phyloP scores from a whole-genome alignment of 2,888 invertebrate species.

The Tipula confusa region DNA sequence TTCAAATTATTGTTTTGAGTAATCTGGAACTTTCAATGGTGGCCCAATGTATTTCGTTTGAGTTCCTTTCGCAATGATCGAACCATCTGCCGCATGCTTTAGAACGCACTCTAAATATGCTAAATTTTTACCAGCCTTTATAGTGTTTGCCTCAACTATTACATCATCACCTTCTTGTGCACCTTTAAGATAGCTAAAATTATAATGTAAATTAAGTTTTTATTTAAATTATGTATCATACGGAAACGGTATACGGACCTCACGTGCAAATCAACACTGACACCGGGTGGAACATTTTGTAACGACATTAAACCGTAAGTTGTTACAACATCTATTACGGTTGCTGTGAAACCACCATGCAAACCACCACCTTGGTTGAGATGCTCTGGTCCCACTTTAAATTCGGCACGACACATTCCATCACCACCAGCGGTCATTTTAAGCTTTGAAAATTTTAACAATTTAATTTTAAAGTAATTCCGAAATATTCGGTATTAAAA shows the following conservation, averaged over 20 bases:
- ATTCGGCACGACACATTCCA: constrained; percentile 70
- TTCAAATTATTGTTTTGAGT: neutral
- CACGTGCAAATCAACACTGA: constrained; percentile 78
- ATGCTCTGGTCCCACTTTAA: constrained; percentile 69
- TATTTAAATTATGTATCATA: constrained; percentile 30
- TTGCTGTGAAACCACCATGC: constrained; percentile 83
- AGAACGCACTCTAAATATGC: constrained; percentile 80
- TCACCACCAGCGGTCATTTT: constrained; percentile 56
- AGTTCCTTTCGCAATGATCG: constrained; percentile 71
- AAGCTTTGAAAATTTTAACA: constrained; percentile 36
- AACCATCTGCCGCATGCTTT: constrained; percentile 66
- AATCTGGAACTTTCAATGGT: neutral
- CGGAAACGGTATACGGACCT: constrained; percentile 57
- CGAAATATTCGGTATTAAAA: neutral
- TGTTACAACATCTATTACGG: constrained; percentile 67
- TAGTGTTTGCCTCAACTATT: constrained; percentile 70
- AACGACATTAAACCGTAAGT: constrained; percentile 72
- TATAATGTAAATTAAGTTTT: neutral
- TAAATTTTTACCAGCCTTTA: constrained; percentile 70
- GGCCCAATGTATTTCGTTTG: constrained; percentile 71
- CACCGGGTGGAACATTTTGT: constrained; percentile 62
- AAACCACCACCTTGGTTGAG: constrained; percentile 70
- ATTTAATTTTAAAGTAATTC: neutral
- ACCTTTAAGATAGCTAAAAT: constrained; percentile 67
- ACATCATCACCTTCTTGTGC: constrained; percentile 75